A percentile compares a stretch with the other conserved stretches of the same genome.
Evolutionary conservation across 1,140 invertebrate genomes (phyloP).

Genomic region (Aphelenchoides fujianensis): DNA sequence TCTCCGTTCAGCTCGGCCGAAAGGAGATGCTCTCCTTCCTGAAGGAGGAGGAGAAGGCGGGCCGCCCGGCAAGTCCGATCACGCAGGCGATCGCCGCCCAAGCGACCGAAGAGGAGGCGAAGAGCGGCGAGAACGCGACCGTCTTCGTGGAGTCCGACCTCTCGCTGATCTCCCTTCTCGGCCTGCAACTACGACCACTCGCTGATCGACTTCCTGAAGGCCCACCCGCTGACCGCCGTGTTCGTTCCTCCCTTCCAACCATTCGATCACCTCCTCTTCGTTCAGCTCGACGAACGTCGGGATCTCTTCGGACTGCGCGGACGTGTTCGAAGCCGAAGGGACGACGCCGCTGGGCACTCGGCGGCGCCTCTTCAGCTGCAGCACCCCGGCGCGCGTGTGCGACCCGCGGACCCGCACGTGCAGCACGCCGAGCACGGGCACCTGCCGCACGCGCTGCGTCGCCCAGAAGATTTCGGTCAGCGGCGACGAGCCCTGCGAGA

Average conservation of each 20-base stretch:
- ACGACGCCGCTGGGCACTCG: neutral
- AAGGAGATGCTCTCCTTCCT: neutral
- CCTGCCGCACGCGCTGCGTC: neutral
- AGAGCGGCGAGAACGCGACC: conserved; percentile 27
- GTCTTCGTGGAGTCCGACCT: conserved; percentile 54
- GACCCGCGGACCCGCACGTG: neutral
- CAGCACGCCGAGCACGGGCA: neutral
- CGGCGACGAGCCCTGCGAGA: neutral
- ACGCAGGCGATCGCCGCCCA: conserved; percentile 17
- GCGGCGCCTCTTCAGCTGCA: neutral
- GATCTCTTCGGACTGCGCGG: neutral
- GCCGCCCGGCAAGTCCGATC: conserved; percentile 7
- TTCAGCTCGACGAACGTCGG: neutral
- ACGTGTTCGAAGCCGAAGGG: neutral
- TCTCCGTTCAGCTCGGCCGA: neutral
- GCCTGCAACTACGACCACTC: conserved; percentile 48
- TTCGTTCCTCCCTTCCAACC: neutral
- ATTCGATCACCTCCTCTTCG: neutral
- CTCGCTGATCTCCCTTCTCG: conserved; percentile 47
- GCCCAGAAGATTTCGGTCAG: neutral
- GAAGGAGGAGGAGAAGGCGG: conserved; percentile 17
- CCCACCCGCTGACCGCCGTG: conserved; percentile 51
- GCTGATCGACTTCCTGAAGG: conserved; percentile 53
- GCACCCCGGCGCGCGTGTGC: neutral
- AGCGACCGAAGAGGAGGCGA: conserved; percentile 31